Conservation (phyloP, 2,797 vertebrate species). For the Oceanodroma leucorhoa region DNA sequence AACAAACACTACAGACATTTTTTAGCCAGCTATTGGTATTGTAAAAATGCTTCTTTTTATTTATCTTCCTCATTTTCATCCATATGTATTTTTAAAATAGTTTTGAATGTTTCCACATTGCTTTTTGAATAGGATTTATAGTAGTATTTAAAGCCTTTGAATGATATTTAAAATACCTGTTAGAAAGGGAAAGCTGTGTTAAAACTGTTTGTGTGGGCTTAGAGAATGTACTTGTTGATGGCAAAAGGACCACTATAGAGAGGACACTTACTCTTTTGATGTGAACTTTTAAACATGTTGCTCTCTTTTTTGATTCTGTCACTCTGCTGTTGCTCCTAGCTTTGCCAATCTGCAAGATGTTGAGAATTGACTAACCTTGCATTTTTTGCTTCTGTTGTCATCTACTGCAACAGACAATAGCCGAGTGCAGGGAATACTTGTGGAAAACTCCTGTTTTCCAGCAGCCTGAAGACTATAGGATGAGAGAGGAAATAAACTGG, state of each 20-base stretch:
- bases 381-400: not conserved
- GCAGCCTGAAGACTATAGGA: not conserved
- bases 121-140: not conserved
- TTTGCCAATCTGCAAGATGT: not conserved
- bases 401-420: not conserved
- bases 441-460: not conserved
- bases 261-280: not conserved
- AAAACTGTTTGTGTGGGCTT: not conserved
- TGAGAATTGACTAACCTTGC: not conserved
- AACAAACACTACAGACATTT: not conserved
- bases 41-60: not conserved
- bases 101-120: not conserved
- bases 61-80: not conserved
- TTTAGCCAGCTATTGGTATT: not conserved
- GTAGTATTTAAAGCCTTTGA: not conserved
- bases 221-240: not conserved
- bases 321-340: not conserved
- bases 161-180: not conserved
- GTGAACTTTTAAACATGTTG: not conserved
- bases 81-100: not conserved
- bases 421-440: not conserved
- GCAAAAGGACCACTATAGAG: not conserved
- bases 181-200: not conserved
- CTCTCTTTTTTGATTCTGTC: not conserved
- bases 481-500: not conserved